Percentiles rank a stretch among this genome's conserved stretches.
Conservation (phyloP, 2,113 vertebrate species). For the Mesoclemmys tuberculata region DNA sequence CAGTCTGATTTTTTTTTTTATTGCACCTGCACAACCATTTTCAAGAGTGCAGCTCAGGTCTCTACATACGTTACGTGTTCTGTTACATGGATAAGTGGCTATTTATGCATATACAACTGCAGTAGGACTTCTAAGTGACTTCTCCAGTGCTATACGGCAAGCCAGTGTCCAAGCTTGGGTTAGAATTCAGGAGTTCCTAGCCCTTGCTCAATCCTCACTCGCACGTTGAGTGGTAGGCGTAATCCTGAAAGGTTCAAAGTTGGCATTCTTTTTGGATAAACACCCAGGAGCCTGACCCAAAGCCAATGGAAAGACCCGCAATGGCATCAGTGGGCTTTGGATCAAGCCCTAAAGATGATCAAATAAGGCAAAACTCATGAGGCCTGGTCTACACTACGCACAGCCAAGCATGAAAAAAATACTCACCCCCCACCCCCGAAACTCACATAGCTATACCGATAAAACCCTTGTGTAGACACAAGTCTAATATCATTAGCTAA, state of each 20-base stretch:
- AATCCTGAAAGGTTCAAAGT: neutral
- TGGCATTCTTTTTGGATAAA: neutral
- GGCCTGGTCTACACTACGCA: neutral
- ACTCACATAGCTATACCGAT: neutral
- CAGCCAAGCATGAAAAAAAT: neutral
- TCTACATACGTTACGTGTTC: neutral
- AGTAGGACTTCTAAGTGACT: neutral
- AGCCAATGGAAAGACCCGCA: neutral
- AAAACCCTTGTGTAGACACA: neutral
- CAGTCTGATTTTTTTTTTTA: neutral
- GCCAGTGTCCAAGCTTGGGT: neutral
- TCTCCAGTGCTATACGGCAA: neutral
- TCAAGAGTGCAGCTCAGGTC: neutral
- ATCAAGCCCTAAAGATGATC: neutral
- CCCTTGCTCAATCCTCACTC: neutral
- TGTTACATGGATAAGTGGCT: neutral
- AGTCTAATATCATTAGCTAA: neutral
- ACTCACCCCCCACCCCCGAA: neutral
- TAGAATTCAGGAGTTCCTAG: neutral
- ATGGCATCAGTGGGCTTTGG: neutral
- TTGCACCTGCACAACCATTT: neutral
- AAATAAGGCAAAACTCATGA: neutral
- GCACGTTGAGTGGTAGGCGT: neutral
- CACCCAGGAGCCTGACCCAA: neutral
- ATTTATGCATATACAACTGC: neutral